Conservation (phyloP, 2,113 vertebrate species). For the Serilophus lunatus region DNA sequence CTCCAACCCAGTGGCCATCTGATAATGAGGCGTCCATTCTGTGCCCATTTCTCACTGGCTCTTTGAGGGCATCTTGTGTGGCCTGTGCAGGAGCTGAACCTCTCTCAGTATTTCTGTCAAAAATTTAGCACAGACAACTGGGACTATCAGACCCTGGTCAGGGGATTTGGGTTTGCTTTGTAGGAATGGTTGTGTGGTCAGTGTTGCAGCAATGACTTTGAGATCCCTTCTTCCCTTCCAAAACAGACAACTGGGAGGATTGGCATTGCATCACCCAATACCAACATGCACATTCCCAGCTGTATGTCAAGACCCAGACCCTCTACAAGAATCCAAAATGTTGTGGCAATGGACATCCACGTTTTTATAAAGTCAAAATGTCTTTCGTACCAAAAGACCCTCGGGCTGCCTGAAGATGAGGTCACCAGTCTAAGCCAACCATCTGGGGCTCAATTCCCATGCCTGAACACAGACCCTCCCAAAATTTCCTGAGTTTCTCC, state of each 20-base stretch:
- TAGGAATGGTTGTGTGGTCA: neutral
- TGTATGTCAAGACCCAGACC: neutral
- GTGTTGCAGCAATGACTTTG: neutral
- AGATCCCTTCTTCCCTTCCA: neutral
- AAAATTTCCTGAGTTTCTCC: neutral
- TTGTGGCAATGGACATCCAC: neutral
- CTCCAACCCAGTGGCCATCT: constrained; percentile 55
- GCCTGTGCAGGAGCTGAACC: neutral
- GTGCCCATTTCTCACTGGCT: neutral
- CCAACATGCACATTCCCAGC: neutral
- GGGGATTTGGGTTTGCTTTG: neutral
- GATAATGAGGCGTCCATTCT: neutral
- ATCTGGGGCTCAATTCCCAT: neutral
- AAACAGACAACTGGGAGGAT: neutral
- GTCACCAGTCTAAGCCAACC: neutral
- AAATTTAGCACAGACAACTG: neutral
- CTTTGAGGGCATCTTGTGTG: neutral
- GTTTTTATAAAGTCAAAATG: neutral
- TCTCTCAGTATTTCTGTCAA: neutral
- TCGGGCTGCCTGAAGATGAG: neutral
- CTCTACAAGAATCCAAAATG: rapidly evolving
- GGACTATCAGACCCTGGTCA: neutral
- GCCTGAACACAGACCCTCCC: neutral
- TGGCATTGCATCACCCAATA: neutral
- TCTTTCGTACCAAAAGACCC: neutral